Percentiles rank a stretch among this genome's conserved stretches.
Conservation (phyloP, 2,797 vertebrate genomes). For the Decapterus maruadsi region DNA sequence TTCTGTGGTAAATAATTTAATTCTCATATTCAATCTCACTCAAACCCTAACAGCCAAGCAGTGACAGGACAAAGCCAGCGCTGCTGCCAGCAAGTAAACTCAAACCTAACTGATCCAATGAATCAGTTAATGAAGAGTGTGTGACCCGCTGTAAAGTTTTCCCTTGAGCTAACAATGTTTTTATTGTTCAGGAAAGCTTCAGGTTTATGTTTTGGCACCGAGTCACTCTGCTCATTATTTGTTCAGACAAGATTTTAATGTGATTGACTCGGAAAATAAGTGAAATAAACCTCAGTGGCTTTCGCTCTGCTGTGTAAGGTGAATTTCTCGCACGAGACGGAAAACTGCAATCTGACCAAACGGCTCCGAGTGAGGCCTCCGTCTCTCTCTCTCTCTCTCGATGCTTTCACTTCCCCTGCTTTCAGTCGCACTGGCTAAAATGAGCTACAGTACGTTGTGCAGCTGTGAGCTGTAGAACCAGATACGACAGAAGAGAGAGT, state of each 20-base stretch:
- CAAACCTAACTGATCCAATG: not conserved
- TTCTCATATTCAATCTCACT: not conserved
- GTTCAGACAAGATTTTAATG: not conserved
- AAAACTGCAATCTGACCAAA: constrained; percentile 13
- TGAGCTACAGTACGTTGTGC: not conserved
- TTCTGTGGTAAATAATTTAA: not conserved
- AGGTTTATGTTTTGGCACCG: not conserved
- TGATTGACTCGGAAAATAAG: constrained; percentile 9
- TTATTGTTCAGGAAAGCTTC: not conserved
- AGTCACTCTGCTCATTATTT: not conserved
- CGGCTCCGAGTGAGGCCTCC: constrained; percentile 1
- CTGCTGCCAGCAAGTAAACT: not conserved
- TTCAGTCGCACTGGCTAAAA: not conserved
- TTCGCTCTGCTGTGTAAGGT: not conserved
- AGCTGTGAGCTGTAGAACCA: not conserved
- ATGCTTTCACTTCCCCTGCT: constrained; percentile 14
- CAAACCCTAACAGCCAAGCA: not conserved
- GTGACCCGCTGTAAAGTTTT: not conserved
- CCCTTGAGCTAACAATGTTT: not conserved
- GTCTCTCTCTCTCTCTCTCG: not conserved
- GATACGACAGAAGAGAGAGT: not conserved
- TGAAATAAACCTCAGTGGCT: constrained; percentile 21
- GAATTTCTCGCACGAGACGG: constrained; percentile 7
- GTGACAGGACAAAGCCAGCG: not conserved
- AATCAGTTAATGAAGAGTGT: not conserved